Evolutionary conservation across 2,888 invertebrate genomes (phyloP).

Genomic region (Ectemnius cavifrons): DNA sequence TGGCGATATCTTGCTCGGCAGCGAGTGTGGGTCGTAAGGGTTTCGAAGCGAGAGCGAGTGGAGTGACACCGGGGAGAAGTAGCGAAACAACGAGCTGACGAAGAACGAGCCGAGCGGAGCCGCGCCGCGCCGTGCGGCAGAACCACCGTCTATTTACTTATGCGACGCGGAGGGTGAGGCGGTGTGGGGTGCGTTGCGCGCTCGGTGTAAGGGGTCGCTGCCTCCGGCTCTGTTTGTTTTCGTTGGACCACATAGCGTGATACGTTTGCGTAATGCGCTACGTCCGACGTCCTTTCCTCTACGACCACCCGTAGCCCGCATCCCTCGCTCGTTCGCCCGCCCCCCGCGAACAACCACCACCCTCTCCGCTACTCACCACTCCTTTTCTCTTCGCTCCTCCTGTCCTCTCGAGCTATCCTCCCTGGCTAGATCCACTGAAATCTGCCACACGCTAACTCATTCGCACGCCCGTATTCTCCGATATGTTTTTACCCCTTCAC

Average conservation of each 20-base stretch:
- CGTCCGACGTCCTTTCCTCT: constrained; percentile 66
- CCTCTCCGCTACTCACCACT: no score
- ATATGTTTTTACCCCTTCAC: constrained; percentile 52
- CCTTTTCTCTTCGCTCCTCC: constrained; percentile 2
- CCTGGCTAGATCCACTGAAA: constrained; percentile 61
- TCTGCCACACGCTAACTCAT: constrained; percentile 73
- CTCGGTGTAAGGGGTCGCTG: constrained; percentile 60
- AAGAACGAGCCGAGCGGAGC: constrained; percentile 46
- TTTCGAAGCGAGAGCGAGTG: constrained; percentile 9
- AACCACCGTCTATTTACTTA: constrained; percentile 68
- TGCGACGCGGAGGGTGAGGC: constrained; percentile 63
- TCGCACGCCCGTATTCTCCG: constrained; percentile 65
- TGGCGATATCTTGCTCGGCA: background rate
- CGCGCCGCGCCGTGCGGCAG: constrained; percentile 9
- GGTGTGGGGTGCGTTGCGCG: constrained; percentile 35
- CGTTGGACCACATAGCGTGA: constrained; percentile 78
- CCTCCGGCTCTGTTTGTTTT: constrained; percentile 75
- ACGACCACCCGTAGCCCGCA: constrained; percentile 40
- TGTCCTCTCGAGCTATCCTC: constrained; percentile 7
- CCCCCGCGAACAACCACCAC: constrained; percentile 16
- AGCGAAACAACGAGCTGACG: constrained; percentile 29
- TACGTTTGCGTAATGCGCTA: constrained; percentile 77
- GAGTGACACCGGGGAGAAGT: background rate
- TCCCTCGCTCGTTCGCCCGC: background rate
- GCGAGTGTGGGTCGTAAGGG: background rate